Evolutionary conservation across 2,113 vertebrate species (phyloP).

Genomic region (Notiomystis cincta): DNA sequence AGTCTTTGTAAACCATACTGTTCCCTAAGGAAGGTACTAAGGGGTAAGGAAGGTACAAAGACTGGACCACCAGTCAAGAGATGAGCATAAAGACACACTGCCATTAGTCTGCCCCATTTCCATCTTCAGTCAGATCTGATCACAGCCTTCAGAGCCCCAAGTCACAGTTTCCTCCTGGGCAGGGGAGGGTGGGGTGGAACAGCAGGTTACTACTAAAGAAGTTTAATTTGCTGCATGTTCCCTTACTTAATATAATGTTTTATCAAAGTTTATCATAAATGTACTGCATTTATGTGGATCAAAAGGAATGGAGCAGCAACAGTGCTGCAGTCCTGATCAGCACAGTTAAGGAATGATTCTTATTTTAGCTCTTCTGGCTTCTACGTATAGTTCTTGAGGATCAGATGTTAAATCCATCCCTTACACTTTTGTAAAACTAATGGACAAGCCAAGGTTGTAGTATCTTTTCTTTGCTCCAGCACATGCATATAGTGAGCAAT

Average conservation of each 20-base stretch:
- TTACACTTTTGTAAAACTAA: neutral
- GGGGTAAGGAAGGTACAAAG: neutral
- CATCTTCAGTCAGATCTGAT: neutral
- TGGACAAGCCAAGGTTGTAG: neutral
- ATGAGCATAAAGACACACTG: neutral
- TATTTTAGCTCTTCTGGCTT: neutral
- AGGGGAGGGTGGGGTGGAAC: neutral
- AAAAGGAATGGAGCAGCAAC: neutral
- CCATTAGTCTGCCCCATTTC: neutral
- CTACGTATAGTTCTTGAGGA: neutral
- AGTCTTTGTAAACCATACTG: neutral
- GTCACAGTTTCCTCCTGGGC: neutral
- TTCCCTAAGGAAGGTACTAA: neutral
- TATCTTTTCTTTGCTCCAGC: neutral
- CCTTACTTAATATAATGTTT: neutral
- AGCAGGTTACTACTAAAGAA: neutral
- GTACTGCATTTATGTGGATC: neutral
- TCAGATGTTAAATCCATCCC: neutral
- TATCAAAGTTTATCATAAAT: neutral
- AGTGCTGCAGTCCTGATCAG: neutral
- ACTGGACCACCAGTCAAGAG: neutral
- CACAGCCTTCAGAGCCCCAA: neutral
- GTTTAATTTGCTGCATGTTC: neutral
- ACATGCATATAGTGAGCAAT: rapidly evolving
- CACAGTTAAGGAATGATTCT: neutral